Base-by-base conservation (phyloP, 2,113 vertebrate genomes). In the Sturnus vulgaris region DNA sequence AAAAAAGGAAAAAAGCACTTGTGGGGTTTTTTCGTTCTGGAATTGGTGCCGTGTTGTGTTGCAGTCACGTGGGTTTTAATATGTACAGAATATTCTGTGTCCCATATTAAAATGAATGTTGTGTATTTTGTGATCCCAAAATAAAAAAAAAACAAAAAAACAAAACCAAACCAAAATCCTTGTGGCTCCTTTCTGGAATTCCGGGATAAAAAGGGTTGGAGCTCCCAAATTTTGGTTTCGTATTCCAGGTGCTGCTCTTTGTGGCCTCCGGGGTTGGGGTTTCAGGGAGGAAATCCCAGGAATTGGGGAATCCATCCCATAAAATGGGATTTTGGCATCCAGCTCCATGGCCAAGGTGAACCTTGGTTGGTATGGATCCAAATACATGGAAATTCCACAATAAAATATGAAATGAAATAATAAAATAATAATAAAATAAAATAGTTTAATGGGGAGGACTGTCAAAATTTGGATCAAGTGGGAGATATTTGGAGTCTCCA, bases 1-100 rank as follows among this genome's bases (percentile, higher is more conserved):
- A 97, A 97, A 56, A 73, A 96, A 91, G 30, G 94, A 92, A 92
- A 92, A 95, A 97, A 98, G 98, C 99, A 99, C 98, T 99, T 98
- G 98, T 98, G 98, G 98, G 79, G 96, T 98, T 98, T 93, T 91
- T 98, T 97, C 95, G 92, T 98, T 98, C 39, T 98, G 98, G 98
- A 95, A 97, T 96, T 96, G 98, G 98, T 99, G 98, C 98, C 95
- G 97, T 98, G 98, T 98, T 97, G 97, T 98, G 95, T 98, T 97
- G 96, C 90, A 87, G 98, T 98, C 86, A 88, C 94, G 97, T 98
- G 97, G 97, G 97, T 97, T 97, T 98, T 98, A 97, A 97, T 98
- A 95, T 99, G 98, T 99, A 99, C 97, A 99, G 99, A 98, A 98
- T 98, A 98, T 98, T 98, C 97, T 96, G 97, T 98, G 98, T 98